Conservation (phyloP, 23 tunicate species). For the Diplosoma virens region DNA sequence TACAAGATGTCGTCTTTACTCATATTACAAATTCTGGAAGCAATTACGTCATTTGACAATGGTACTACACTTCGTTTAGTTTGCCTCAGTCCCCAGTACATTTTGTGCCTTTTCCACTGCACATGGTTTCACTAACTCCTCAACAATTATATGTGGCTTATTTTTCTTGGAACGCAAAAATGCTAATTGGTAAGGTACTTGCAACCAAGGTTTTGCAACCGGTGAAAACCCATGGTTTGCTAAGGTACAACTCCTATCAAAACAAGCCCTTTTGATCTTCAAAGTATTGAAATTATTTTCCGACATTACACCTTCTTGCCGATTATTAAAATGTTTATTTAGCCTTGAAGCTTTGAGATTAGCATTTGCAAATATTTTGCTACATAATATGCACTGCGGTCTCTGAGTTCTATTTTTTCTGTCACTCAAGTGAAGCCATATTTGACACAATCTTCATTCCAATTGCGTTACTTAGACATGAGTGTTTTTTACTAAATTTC, state of each 20-base stretch:
- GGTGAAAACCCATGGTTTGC: neutral
- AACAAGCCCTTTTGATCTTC: neutral
- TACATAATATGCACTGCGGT: slow-evolving; percentile 39
- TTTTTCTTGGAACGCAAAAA: neutral
- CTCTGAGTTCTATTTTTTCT: neutral
- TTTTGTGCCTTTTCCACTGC: neutral
- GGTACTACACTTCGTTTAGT: neutral
- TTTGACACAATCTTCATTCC: neutral
- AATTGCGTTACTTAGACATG: neutral
- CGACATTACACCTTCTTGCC: neutral
- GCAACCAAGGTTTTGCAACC: neutral
- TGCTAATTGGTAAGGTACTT: too few species aligned
- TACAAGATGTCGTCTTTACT: neutral
- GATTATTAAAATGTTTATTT: slow-evolving; percentile 12
- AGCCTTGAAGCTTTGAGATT: slow-evolving; percentile 23
- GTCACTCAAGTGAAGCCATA: slow-evolving; percentile 5
- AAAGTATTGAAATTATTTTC: neutral
- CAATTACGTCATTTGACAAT: neutral
- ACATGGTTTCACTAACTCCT: neutral
- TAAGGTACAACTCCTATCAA: neutral
- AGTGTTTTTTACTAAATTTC: neutral
- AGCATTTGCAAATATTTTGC: neutral
- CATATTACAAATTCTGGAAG: neutral
- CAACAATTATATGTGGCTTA: neutral
- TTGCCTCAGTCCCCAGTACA: neutral